Evolutionary conservation across 2,888 invertebrate genomes (phyloP).

Genomic region (Habroteleia sp.): DNA sequence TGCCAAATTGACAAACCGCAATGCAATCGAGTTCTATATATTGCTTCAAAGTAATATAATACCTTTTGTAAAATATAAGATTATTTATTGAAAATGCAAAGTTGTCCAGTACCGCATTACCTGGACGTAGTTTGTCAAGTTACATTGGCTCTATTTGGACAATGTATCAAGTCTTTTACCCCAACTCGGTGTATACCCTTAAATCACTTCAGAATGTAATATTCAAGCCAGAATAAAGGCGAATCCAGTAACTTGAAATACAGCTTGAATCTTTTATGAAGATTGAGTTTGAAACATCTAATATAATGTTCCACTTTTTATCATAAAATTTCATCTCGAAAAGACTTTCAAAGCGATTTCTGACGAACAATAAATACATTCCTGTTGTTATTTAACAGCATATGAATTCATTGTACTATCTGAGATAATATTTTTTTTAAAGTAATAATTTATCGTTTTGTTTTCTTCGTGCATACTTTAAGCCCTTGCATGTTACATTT

Average conservation of each 20-base stretch:
- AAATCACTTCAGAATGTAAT: conserved; percentile 52
- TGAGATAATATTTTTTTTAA: too few species aligned
- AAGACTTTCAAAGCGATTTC: too few species aligned
- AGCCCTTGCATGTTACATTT: too few species aligned
- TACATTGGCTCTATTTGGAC: conserved; percentile 37
- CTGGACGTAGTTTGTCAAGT: conserved; percentile 37
- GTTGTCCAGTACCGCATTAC: conserved; percentile 27
- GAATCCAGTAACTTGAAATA: conserved; percentile 23
- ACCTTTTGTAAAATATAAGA: conserved; percentile 5
- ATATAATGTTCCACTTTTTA: conserved; percentile 19
- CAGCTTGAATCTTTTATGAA: conserved; percentile 37
- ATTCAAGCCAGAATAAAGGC: conserved; percentile 35
- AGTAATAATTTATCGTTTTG: too few species aligned
- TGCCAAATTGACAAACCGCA: too few species aligned
- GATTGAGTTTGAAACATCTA: conserved; percentile 20
- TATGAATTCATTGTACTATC: too few species aligned
- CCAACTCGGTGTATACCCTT: conserved; percentile 18
- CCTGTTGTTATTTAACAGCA: too few species aligned
- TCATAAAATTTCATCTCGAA: too few species aligned
- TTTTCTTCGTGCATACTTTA: too few species aligned
- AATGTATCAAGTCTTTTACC: conserved; percentile 48
- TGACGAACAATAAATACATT: too few species aligned
- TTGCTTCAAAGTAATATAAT: too few species aligned
- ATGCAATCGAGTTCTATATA: too few species aligned
- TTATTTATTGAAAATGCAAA: conserved; percentile 22